Conservation (phyloP, 1,140 invertebrate species). For the Euglossa dilemma region DNA sequence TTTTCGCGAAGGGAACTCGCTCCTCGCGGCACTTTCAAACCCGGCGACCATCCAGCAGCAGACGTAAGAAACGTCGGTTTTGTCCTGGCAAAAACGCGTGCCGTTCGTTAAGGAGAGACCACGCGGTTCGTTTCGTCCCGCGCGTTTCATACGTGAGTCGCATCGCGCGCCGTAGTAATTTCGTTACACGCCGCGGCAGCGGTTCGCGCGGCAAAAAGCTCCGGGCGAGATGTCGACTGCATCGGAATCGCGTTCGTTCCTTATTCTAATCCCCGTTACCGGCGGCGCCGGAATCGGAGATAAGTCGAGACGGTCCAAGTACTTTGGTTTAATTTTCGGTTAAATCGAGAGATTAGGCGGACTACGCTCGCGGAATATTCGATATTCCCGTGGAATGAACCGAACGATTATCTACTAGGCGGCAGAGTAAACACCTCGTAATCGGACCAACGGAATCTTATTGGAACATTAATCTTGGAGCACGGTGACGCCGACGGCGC, state of each 20-base stretch:
- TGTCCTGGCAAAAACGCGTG: conserved; percentile 51
- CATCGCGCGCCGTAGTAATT: conserved; percentile 30
- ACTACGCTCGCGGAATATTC: background rate
- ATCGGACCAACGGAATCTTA: conserved; percentile 10
- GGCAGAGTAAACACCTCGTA: background rate
- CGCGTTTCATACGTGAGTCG: conserved; percentile 51
- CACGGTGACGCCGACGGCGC: background rate
- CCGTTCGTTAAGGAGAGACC: conserved; percentile 56
- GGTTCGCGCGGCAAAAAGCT: conserved; percentile 17
- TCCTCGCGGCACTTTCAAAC: background rate
- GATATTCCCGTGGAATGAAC: background rate
- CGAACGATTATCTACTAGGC: background rate
- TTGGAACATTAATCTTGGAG: conserved; percentile 36
- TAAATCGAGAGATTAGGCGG: background rate
- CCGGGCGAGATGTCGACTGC: conserved; percentile 23
- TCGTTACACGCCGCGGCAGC: background rate
- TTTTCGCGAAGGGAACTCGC: too few relatives aligned
- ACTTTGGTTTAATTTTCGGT: background rate
- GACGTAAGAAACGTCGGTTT: background rate
- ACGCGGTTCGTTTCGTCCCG: conserved; percentile 25
- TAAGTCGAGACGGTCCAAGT: too few relatives aligned
- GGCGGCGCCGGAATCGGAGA: background rate
- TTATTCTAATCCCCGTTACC: conserved; percentile 33
- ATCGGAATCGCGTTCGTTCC: conserved; percentile 21
- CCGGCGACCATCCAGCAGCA: background rate